Conservation (phyloP, 2,797 vertebrate species). For the Darevskia nairensis region DNA sequence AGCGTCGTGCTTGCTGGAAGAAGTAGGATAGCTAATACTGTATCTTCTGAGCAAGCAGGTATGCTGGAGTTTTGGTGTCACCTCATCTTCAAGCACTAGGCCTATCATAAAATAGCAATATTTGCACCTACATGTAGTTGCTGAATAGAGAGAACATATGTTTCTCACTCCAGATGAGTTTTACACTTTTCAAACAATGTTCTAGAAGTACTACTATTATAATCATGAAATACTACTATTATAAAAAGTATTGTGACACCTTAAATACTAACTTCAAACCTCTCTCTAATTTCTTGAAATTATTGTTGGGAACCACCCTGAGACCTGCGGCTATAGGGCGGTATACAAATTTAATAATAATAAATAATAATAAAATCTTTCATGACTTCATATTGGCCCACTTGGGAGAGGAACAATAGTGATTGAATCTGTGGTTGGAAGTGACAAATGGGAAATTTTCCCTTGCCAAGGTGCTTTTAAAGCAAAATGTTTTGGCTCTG, state of each 20-base stretch:
- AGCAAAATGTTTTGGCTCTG: neutral
- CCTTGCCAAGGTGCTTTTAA: neutral
- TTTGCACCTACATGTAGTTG: neutral
- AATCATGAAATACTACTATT: neutral
- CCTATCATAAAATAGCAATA: neutral
- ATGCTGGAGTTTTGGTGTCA: neutral
- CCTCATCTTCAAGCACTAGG: neutral
- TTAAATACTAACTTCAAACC: too few relatives aligned
- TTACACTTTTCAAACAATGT: neutral
- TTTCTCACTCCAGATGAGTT: neutral
- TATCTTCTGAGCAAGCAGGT: neutral
- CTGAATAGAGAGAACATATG: neutral
- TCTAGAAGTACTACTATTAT: neutral
- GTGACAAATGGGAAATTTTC: neutral
- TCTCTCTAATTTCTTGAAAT: too few relatives aligned
- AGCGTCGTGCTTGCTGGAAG: neutral
- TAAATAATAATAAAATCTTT: too few relatives aligned
- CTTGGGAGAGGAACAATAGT: neutral
- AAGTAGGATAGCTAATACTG: neutral
- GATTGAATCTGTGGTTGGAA: neutral
- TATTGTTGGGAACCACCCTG: too few relatives aligned
- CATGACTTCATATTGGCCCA: neutral
- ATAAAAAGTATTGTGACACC: neutral
- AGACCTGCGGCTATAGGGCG: too few relatives aligned
- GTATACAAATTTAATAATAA: too few relatives aligned